Evolutionary conservation across 2,113 vertebrate genomes (phyloP).

Genomic region (Hiodon tergisus): DNA sequence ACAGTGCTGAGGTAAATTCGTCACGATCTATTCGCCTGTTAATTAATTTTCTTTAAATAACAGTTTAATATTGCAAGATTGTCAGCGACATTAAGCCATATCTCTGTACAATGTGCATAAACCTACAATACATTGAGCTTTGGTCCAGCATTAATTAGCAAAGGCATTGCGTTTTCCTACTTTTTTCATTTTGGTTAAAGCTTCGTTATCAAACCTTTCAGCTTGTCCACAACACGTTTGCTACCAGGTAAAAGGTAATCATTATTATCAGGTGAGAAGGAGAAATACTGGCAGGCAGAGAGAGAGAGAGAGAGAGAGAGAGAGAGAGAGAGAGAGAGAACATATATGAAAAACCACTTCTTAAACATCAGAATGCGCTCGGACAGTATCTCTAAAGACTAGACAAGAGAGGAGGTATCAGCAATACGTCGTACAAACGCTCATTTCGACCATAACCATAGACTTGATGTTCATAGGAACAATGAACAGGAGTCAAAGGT

Average conservation of each 20-base stretch:
- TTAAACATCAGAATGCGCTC: too few species aligned
- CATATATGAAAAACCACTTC: too few species aligned
- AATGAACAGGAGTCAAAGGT: too few species aligned
- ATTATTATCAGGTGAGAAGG: background rate
- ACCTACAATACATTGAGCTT: constrained; percentile 90
- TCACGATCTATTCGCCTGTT: constrained; percentile 69
- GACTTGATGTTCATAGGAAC: too few species aligned
- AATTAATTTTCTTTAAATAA: constrained; percentile 69
- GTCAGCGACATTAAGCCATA: constrained; percentile 94
- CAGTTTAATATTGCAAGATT: constrained; percentile 90
- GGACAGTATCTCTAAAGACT: too few species aligned
- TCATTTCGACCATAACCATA: too few species aligned
- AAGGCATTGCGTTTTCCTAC: constrained; percentile 64
- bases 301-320: background rate
- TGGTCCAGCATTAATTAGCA: constrained; percentile 94
- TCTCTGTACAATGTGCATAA: constrained; percentile 98
- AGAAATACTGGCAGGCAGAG: background rate
- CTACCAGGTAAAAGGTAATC: constrained; percentile 40
- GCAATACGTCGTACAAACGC: too few species aligned
- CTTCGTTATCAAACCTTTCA: constrained; percentile 78
- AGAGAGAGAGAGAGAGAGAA: too few species aligned
- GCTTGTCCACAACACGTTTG: constrained; percentile 66
- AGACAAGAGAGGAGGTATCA: too few species aligned
- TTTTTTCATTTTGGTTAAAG: constrained; percentile 91
- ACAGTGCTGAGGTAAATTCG: constrained; percentile 90